phyloP scores from a whole-genome alignment of 2,888 invertebrate species.

The Tineola bisselliella region DNA sequence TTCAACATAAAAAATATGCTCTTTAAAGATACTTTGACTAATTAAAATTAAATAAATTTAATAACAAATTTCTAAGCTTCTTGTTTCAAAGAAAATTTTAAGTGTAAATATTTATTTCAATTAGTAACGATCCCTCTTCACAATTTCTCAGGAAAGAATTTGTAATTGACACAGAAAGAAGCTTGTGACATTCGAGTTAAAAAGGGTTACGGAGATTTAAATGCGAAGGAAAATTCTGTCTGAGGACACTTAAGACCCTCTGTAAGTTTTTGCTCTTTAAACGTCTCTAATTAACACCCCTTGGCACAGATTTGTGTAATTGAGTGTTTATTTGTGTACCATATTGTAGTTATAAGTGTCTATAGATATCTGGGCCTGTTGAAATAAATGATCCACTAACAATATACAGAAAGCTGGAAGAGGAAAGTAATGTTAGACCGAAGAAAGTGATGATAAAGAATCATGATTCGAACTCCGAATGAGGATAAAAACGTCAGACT shows the following conservation, averaged over 20 bases:
- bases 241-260: constrained; percentile 38
- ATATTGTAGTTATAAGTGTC: too few relatives aligned
- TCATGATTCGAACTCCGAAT: too few relatives aligned
- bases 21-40: too few relatives aligned
- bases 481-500: too few relatives aligned
- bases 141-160: constrained; percentile 17
- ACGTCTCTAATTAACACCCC: constrained; percentile 39
- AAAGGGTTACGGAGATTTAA: constrained; percentile 35
- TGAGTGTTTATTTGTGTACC: constrained; percentile 29
- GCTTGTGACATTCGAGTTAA: constrained; percentile 46
- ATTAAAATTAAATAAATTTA: background rate
- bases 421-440: too few relatives aligned
- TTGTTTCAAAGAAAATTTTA: background rate
- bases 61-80: background rate
- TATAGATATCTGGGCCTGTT: too few relatives aligned
- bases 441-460: too few relatives aligned
- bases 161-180: constrained; percentile 56
- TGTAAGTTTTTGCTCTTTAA: constrained; percentile 34
- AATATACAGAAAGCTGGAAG: too few relatives aligned
- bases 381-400: too few relatives aligned
- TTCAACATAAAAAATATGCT: background rate
- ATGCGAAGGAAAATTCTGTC: constrained; percentile 33
- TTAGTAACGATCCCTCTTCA: constrained; percentile 33
- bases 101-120: constrained; percentile 60
- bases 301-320: constrained; percentile 27